These are phyloP conservation scores for Montipora sp. DNA, from an alignment of 64 coral and sea anemone species.

Conservation along the genomic window DNA sequence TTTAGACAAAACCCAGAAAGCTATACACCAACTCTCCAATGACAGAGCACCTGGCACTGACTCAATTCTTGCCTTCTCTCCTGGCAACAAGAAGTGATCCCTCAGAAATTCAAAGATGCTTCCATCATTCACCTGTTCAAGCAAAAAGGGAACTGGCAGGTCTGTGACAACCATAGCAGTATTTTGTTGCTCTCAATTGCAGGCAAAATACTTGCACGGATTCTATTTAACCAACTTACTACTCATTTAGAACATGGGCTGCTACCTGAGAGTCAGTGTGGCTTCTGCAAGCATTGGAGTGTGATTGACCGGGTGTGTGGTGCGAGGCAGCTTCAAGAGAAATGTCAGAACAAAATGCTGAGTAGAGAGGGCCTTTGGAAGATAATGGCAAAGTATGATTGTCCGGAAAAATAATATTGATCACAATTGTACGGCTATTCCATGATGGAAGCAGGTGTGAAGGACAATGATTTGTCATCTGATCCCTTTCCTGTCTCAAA, in stretches of 20 bases:
- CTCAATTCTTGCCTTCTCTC: too few species aligned
- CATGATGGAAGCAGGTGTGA: not conserved
- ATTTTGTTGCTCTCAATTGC: not conserved
- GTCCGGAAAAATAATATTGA: not conserved
- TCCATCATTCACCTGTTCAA: constrained; percentile 13
- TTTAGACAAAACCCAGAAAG: too few species aligned
- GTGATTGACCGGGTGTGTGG: not conserved
- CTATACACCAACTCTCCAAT: too few species aligned
- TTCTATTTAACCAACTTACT: not conserved
- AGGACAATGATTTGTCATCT: not conserved
- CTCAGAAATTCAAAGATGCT: not conserved
- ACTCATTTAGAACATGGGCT: not conserved
- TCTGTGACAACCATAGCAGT: constrained; percentile 19
- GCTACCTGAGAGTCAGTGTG: constrained; percentile 30
- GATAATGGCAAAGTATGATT: not conserved
- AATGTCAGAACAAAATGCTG: not conserved
- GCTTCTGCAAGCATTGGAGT: not conserved
- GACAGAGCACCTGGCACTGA: too few species aligned
- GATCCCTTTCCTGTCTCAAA: too few species aligned
- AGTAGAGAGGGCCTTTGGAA: not conserved
- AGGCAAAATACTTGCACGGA: constrained; percentile 14
- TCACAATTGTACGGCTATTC: not conserved
- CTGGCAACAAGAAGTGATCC: too few species aligned
- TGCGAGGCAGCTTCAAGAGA: not conserved
- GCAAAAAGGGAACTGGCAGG: not conserved